Percentiles rank a stretch among this genome's conserved stretches.
Evolutionary conservation across 2,888 invertebrate genomes (phyloP).

Genomic region (Drosophila affinis): DNA sequence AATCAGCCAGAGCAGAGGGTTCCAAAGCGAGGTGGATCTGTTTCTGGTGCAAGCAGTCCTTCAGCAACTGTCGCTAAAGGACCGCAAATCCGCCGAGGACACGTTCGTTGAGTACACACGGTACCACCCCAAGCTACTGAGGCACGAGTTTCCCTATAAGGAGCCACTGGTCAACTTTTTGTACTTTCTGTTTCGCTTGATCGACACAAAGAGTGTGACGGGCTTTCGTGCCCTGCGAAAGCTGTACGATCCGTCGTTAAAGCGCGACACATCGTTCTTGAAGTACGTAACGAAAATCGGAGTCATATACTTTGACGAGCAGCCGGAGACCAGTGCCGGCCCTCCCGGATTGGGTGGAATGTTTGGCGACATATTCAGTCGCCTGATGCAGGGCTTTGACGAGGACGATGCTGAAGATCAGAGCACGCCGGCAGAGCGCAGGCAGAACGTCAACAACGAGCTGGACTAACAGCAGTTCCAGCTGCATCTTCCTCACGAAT

Average conservation of each 20-base stretch:
- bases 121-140: constrained; percentile 92
- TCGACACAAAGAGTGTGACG: constrained; percentile 91
- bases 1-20: constrained; percentile 92
- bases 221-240: constrained; percentile 93
- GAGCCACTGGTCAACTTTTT: constrained; percentile 95
- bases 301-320: constrained; percentile 94
- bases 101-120: constrained; percentile 93
- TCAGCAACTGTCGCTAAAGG: constrained; percentile 94
- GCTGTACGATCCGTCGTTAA: constrained; percentile 84
- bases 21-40: constrained; percentile 93
- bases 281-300: constrained; percentile 96
- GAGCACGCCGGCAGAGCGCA: constrained; percentile 24
- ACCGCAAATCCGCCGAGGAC: constrained; percentile 91
- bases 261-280: constrained; percentile 92
- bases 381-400: constrained; percentile 82
- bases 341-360: constrained; percentile 80
- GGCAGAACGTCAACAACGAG: constrained; percentile 60
- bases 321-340: constrained; percentile 86
- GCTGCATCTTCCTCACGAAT: constrained; percentile 10
- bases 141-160: constrained; percentile 92
- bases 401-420: constrained; percentile 80
- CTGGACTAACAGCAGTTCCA: constrained; percentile 68
- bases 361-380: constrained; percentile 83
- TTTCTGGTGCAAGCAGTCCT: constrained; percentile 97
- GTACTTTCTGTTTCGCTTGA: constrained; percentile 93